Evolutionary conservation across 2,888 invertebrate species (phyloP).

Genomic region (Heliconius aoede): DNA sequence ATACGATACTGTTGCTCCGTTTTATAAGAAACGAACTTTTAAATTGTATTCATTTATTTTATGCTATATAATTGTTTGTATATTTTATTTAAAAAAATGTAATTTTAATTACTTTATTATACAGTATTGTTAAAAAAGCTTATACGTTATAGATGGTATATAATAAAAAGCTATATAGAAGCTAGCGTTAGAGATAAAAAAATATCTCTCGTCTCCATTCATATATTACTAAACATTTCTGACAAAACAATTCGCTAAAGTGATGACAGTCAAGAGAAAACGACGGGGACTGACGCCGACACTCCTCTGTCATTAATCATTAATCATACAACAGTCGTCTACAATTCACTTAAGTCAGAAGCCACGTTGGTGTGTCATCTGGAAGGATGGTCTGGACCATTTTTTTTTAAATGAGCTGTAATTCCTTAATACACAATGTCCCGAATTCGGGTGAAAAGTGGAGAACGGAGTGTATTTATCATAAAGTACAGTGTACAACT

Average conservation of each 20-base stretch:
- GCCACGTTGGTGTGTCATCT: constrained; percentile 46
- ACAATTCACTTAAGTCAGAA: constrained; percentile 50
- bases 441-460: too few relatives aligned
- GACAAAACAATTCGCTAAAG: constrained; percentile 38
- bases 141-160: too few relatives aligned
- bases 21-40: neutral
- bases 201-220: neutral
- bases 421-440: too few relatives aligned
- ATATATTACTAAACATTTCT: neutral
- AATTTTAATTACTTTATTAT: neutral
- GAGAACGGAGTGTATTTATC: too few relatives aligned
- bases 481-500: too few relatives aligned
- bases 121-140: neutral
- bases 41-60: neutral
- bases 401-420: neutral
- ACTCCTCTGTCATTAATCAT: constrained; percentile 70
- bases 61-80: neutral
- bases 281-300: constrained; percentile 58
- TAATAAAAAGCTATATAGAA: too few relatives aligned
- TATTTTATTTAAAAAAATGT: neutral
- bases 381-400: neutral
- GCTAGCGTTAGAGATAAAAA: too few relatives aligned
- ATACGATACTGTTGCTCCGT: neutral
- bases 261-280: constrained; percentile 64
- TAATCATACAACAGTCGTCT: constrained; percentile 59